Percentiles rank a stretch among this genome's conserved stretches.
Conservation (phyloP, 2,113 vertebrate genomes). For the Sebastes schlegelii region DNA sequence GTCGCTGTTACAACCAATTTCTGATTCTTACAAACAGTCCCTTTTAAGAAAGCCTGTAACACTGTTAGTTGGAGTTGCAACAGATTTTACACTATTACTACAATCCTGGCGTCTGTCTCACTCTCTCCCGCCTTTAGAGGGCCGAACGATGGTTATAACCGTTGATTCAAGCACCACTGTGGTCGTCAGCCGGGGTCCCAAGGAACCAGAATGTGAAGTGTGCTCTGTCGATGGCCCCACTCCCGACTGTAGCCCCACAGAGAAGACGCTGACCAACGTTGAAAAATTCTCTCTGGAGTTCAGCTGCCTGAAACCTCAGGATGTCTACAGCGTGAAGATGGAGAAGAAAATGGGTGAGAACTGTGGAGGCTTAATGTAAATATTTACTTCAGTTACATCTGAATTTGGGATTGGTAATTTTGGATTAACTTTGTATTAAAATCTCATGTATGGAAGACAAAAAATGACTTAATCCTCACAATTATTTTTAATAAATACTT, state of each 20-base stretch:
- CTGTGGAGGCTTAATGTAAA: neutral
- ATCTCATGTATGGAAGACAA: neutral
- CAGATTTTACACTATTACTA: too few species aligned
- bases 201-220: slow-evolving; percentile 68
- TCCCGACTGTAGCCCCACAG: slow-evolving; percentile 48
- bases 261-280: slow-evolving; percentile 17
- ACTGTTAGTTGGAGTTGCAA: too few species aligned
- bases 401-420: neutral
- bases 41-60: too few species aligned
- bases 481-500: neutral
- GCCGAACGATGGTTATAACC: slow-evolving; percentile 48
- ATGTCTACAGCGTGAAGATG: slow-evolving; percentile 78
- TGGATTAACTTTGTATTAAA: neutral
- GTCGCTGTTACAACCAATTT: too few species aligned
- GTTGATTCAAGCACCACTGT: slow-evolving; percentile 63
- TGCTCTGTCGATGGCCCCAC: slow-evolving; percentile 61
- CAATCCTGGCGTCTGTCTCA: neutral
- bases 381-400: neutral
- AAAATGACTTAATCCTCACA: neutral
- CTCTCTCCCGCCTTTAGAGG: slow-evolving; percentile 49
- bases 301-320: slow-evolving; percentile 77
- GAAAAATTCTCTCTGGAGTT: slow-evolving; percentile 67
- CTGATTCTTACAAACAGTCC: too few species aligned
- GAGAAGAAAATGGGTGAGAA: slow-evolving; percentile 85
- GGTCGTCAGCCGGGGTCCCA: slow-evolving; percentile 47